A percentile compares a stretch with the other conserved stretches of the same genome.
Conservation (phyloP, 53 echinoderm and acorn worm genomes). For the Temnopleurus reevesii region DNA sequence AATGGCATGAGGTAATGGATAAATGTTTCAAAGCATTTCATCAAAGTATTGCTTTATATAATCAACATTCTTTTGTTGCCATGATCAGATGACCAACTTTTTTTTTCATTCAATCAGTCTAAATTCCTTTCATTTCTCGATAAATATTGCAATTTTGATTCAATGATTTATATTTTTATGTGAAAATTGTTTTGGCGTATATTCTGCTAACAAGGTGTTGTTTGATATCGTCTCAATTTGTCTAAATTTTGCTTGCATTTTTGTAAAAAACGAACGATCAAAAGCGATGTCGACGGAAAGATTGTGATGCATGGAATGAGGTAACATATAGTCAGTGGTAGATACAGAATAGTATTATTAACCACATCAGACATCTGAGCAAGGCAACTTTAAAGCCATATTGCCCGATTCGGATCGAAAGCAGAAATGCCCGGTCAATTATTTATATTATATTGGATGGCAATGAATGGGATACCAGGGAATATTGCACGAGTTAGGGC, state of each 20-base stretch:
- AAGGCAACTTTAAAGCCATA: too few species aligned
- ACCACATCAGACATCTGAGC: too few species aligned
- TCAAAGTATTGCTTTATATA: neutral
- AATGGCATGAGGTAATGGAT: neutral
- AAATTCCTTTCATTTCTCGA: neutral
- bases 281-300: conserved; percentile 46
- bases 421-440: too few species aligned
- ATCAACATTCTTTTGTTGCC: neutral
- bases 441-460: too few species aligned
- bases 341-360: neutral
- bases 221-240: neutral
- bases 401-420: too few species aligned
- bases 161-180: neutral
- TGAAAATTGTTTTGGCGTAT: neutral
- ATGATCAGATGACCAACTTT: too few species aligned
- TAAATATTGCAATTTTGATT: neutral
- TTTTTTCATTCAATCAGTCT: neutral
- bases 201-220: neutral
- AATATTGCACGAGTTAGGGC: too few species aligned
- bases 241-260: conserved; percentile 29
- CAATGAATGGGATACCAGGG: too few species aligned
- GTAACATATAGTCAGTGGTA: neutral
- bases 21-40: neutral
- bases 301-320: conserved; percentile 5
- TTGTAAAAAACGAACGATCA: neutral